Percentiles rank a stretch among this genome's conserved stretches.
Conservation (phyloP, 2,888 invertebrate species). For the Phortica okadai region DNA sequence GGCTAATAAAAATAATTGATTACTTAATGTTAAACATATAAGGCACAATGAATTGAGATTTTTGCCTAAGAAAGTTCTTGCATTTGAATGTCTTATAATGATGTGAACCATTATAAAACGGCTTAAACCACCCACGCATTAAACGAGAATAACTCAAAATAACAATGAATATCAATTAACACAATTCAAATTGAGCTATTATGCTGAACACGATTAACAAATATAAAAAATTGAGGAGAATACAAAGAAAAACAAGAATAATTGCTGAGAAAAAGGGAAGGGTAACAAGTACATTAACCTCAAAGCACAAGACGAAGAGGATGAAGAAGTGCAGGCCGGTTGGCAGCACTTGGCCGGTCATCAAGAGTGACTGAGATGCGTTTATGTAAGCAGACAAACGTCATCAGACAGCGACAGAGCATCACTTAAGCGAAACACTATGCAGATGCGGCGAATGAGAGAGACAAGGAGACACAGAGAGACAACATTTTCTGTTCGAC, state of each 20-base stretch:
- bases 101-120: too few species aligned
- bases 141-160: too few species aligned
- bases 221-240: neutral
- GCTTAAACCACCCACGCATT: too few species aligned
- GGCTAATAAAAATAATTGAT: too few species aligned
- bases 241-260: neutral
- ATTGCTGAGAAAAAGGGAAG: neutral
- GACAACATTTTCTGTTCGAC: neutral
- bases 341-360: neutral
- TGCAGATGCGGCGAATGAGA: neutral
- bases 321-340: neutral
- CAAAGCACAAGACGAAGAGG: neutral
- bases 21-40: too few species aligned
- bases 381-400: neutral
- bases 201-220: neutral
- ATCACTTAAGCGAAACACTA: neutral
- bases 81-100: too few species aligned
- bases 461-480: neutral
- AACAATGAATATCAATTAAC: neutral
- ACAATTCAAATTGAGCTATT: neutral
- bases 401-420: neutral
- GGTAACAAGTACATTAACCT: constrained; percentile 29
- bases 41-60: too few species aligned
- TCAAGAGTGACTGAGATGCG: neutral
- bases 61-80: too few species aligned